A percentile compares a stretch with the other conserved stretches of the same genome.
These are phyloP conservation scores for Calephelis virginiensis DNA, from an alignment of 1,140 invertebrate genomes.

Conservation along the genomic window DNA sequence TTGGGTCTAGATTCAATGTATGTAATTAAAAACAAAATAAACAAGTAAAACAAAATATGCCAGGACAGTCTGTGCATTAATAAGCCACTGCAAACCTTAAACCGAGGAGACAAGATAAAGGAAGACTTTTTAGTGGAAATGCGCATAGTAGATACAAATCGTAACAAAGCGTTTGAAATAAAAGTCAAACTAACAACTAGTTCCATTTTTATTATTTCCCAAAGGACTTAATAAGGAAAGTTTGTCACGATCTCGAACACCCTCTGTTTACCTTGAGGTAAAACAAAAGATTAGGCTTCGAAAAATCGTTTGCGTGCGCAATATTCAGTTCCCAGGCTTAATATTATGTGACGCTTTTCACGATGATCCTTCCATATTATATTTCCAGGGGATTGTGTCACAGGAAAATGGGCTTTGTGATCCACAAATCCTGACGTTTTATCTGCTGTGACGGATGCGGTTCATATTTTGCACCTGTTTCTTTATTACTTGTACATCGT, in stretches of 20 bases:
- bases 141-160: no score
- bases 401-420: constrained; percentile 35
- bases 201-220: constrained; percentile 20
- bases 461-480: constrained; percentile 23
- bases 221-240: background rate
- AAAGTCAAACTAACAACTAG: background rate
- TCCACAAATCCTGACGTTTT: constrained; percentile 35
- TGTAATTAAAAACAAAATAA: no score
- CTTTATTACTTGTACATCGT: background rate
- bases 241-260: no score
- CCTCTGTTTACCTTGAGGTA: constrained; percentile 9
- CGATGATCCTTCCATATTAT: constrained; percentile 32
- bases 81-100: no score
- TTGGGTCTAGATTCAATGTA: no score
- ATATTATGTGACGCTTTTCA: constrained; percentile 29
- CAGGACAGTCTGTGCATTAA: no score
- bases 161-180: no score
- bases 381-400: constrained; percentile 36
- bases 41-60: no score
- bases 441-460: constrained; percentile 28
- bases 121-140: no score
- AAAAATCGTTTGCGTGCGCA: constrained; percentile 37
- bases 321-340: constrained; percentile 40
- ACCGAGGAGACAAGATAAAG: no score
- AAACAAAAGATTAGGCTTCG: constrained; percentile 20